Evolutionary conservation across 2,797 vertebrate genomes (phyloP).

Genomic region (Gambusia yucatana): DNA sequence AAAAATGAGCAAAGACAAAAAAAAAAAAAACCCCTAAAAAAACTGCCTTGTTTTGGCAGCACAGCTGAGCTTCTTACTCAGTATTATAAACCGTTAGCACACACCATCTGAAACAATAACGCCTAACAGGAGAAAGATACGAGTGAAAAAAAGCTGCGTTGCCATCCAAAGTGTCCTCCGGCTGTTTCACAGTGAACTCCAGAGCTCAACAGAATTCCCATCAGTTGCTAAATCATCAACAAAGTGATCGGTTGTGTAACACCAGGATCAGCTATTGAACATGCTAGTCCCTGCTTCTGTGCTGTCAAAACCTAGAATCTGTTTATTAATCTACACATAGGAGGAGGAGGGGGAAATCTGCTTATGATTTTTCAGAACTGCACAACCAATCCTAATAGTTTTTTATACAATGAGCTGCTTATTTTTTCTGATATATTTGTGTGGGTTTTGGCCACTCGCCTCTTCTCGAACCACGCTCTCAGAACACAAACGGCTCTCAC

Average conservation of each 20-base stretch:
- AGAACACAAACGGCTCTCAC: slow-evolving; percentile 26
- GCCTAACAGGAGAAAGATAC: neutral
- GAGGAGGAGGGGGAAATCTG: slow-evolving; percentile 63
- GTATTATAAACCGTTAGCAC: neutral
- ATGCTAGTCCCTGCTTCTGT: slow-evolving; percentile 53
- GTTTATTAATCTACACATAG: slow-evolving; percentile 56
- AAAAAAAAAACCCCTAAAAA: no score
- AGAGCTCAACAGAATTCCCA: slow-evolving; percentile 9
- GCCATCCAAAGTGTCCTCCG: neutral
- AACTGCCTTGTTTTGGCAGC: neutral
- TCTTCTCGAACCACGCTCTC: slow-evolving; percentile 57
- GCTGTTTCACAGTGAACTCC: slow-evolving; percentile 9
- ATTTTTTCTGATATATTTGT: slow-evolving; percentile 74
- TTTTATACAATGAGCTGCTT: slow-evolving; percentile 71
- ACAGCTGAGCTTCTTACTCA: neutral
- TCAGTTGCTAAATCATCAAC: slow-evolving; percentile 11
- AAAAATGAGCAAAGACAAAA: neutral
- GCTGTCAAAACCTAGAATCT: slow-evolving; percentile 60
- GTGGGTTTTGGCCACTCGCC: slow-evolving; percentile 68
- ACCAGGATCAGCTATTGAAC: slow-evolving; percentile 51
- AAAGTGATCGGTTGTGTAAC: slow-evolving; percentile 35
- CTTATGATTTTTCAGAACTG: slow-evolving; percentile 68
- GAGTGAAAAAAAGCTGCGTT: neutral
- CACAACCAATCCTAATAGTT: slow-evolving; percentile 60
- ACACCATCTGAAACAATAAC: neutral